phyloP scores from a whole-genome alignment of 1,140 invertebrate genomes.

The Brachionus calyciflorus region DNA sequence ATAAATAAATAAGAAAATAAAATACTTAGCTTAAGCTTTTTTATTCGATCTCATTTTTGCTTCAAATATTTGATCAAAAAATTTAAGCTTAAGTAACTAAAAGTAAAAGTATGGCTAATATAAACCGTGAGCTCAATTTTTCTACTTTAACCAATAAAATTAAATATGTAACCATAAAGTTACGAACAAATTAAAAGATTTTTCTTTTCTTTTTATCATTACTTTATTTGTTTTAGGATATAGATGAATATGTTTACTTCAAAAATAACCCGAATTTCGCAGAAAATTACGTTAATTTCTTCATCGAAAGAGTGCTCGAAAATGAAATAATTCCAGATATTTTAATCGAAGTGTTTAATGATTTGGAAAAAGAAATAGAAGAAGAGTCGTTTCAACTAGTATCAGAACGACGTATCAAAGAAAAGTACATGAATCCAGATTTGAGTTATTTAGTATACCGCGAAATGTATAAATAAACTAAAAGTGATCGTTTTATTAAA shows the following conservation, averaged over 20 bases:
- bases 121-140: conserved; percentile 41
- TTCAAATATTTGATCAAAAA: conserved; percentile 23
- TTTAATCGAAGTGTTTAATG: conserved; percentile 19
- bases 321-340: conserved; percentile 27
- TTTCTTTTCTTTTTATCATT: neutral
- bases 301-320: conserved; percentile 22
- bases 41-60: too few relatives aligned
- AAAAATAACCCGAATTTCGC: conserved; percentile 29
- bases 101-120: conserved; percentile 27
- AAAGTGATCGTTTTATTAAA: neutral
- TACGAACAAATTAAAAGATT: neutral
- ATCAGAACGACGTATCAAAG: neutral
- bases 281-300: neutral
- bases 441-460: neutral
- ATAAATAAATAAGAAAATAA: too few relatives aligned
- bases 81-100: conserved; percentile 10
- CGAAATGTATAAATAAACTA: neutral
- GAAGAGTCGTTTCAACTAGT: neutral
- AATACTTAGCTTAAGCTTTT: too few relatives aligned
- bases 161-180: conserved; percentile 1
- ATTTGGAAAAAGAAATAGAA: conserved; percentile 1
- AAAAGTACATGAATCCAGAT: conserved; percentile 6
- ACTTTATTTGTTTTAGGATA: conserved; percentile 5
- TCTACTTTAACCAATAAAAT: conserved; percentile 38
- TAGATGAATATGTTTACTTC: conserved; percentile 32